phyloP scores from a whole-genome alignment of 2,797 vertebrate genomes.

The Columba guinea region DNA sequence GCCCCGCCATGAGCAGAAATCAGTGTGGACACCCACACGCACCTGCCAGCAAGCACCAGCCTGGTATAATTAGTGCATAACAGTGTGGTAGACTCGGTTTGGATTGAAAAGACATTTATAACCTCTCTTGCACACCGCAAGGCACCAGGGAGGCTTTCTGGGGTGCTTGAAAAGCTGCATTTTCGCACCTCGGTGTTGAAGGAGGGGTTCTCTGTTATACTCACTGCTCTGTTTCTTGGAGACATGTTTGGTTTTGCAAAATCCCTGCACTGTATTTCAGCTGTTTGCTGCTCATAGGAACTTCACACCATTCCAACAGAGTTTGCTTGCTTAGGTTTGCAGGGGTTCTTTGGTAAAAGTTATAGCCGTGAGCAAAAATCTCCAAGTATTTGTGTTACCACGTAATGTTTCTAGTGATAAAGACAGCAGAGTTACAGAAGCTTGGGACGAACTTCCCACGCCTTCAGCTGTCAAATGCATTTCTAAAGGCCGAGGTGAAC shows the following conservation, averaged over 20 bases:
- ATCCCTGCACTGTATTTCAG: not conserved
- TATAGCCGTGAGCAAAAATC: not conserved
- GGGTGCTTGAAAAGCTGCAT: not conserved
- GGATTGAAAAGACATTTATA: not conserved
- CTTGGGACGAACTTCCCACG: not conserved
- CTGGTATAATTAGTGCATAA: rapidly evolving
- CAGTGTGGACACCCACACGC: not conserved
- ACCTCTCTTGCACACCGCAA: rapidly evolving
- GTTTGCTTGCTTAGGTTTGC: not conserved
- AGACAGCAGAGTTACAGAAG: not conserved
- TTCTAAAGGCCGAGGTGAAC: not conserved
- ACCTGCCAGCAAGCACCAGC: not conserved
- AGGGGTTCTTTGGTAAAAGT: not conserved
- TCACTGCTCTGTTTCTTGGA: not conserved
- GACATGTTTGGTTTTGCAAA: not conserved
- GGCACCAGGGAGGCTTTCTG: not conserved
- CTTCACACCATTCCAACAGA: not conserved
- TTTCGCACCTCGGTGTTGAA: not conserved
- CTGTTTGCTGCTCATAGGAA: not conserved
- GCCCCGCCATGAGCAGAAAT: not conserved
- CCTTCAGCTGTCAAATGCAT: not conserved
- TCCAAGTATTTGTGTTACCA: not conserved
- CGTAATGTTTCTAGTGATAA: not conserved
- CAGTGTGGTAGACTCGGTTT: not conserved
- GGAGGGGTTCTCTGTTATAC: not conserved